A percentile compares a stretch with the other conserved stretches of the same genome.
Conservation (phyloP, 53 echinoderm and acorn worm species). For the Patiria pectinifera region DNA sequence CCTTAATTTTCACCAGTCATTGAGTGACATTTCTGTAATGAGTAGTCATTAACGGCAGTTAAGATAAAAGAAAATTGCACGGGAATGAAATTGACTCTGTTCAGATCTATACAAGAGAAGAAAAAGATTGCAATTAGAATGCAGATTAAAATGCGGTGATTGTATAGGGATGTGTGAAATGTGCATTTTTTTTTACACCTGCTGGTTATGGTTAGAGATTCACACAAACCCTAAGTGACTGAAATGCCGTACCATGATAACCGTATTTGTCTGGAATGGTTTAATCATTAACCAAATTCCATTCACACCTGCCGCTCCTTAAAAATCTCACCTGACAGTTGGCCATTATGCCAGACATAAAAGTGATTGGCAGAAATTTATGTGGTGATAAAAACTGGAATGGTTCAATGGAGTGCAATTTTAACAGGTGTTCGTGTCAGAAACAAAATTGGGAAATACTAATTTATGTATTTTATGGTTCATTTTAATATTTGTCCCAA, state of each 20-base stretch:
- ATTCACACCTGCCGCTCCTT: conserved; percentile 17
- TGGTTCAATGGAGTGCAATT: background rate
- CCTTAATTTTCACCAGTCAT: background rate
- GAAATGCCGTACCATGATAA: background rate
- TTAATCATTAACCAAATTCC: background rate
- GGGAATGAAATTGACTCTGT: background rate
- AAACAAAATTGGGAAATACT: background rate
- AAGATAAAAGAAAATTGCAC: background rate
- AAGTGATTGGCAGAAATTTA: conserved; percentile 8
- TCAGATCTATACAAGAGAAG: background rate
- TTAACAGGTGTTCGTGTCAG: background rate
- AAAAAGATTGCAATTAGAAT: background rate
- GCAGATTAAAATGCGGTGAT: background rate
- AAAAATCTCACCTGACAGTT: background rate
- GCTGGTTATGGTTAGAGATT: background rate
- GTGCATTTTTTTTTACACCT: background rate
- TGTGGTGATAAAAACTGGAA: conserved; percentile 3
- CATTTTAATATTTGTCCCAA: too few species aligned
- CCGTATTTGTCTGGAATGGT: background rate
- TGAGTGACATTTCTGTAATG: background rate
- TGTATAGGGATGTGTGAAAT: background rate
- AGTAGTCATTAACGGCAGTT: background rate
- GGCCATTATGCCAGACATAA: background rate
- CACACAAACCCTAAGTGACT: background rate
- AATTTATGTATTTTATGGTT: background rate